Conservation (phyloP, 2,888 invertebrate species). For the Ryuthela nishihirai region DNA sequence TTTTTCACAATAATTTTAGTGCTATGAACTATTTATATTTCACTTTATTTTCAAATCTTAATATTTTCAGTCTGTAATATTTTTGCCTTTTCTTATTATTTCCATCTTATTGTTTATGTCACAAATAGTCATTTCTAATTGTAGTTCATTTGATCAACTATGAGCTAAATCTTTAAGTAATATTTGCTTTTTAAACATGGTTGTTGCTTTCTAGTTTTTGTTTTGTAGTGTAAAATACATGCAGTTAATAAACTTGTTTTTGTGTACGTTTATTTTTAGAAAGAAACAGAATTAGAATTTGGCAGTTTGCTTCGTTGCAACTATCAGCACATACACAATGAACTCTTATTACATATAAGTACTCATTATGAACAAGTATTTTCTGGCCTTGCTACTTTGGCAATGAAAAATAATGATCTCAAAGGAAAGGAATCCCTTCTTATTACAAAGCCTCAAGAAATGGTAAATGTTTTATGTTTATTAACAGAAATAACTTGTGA, state of each 20-base stretch:
- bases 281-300: constrained; percentile 48
- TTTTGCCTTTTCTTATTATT: too few species aligned
- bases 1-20: too few species aligned
- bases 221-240: too few species aligned
- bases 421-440: constrained; percentile 6
- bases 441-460: constrained; percentile 23
- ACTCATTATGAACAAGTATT: constrained; percentile 49
- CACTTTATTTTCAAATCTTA: too few species aligned
- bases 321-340: constrained; percentile 50
- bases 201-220: background rate
- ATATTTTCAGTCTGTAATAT: too few species aligned
- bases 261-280: constrained; percentile 45
- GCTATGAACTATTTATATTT: too few species aligned
- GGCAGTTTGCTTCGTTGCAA: constrained; percentile 47
- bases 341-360: constrained; percentile 49
- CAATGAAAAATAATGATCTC: constrained; percentile 44
- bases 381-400: constrained; percentile 47
- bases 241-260: background rate
- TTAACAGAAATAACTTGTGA: too few species aligned
- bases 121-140: too few species aligned
- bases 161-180: too few species aligned
- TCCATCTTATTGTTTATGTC: too few species aligned
- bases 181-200: background rate
- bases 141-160: too few species aligned
- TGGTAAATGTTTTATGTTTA: constrained; percentile 12